Conservation (phyloP, 2,888 invertebrate genomes). For the Panorpa germanica region DNA sequence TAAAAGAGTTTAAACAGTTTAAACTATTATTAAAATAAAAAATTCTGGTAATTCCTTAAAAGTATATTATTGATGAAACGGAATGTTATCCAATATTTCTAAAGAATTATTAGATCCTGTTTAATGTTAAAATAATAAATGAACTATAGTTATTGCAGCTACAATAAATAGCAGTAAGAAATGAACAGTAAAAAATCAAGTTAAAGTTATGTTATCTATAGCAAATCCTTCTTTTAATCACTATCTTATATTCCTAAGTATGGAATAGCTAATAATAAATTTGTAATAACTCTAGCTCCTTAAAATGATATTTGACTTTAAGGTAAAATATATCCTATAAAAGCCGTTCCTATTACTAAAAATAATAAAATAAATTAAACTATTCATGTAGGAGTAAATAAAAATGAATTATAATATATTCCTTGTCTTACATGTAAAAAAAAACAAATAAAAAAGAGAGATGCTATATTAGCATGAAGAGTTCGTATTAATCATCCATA, state of each 20-base stretch:
- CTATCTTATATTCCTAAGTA: slow-evolving; percentile 41
- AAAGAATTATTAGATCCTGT: slow-evolving; percentile 47
- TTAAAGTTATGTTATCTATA: slow-evolving; percentile 51
- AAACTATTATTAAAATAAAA: slow-evolving; percentile 30
- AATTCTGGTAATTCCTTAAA: slow-evolving; percentile 43
- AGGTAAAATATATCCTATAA: slow-evolving; percentile 59
- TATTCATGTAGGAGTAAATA: slow-evolving; percentile 37
- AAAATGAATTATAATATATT: slow-evolving; percentile 31
- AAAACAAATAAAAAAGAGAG: slow-evolving; percentile 50
- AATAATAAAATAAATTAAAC: slow-evolving; percentile 45
- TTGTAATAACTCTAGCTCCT: slow-evolving; percentile 65
- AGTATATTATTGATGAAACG: slow-evolving; percentile 45
- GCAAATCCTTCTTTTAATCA: slow-evolving; percentile 64
- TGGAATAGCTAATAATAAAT: slow-evolving; percentile 50
- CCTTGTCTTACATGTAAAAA: slow-evolving; percentile 50
- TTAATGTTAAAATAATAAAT: slow-evolving; percentile 44
- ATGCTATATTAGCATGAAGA: slow-evolving; percentile 51
- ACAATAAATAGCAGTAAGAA: slow-evolving; percentile 55
- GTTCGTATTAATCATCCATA: slow-evolving; percentile 46
- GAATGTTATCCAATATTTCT: slow-evolving; percentile 44
- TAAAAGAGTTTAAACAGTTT: slow-evolving; percentile 30
- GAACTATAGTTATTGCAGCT: slow-evolving; percentile 35
- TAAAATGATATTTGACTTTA: slow-evolving; percentile 72
- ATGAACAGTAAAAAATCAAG: slow-evolving; percentile 58
- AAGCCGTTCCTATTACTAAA: slow-evolving; percentile 48